Conservation (phyloP, 2,888 invertebrate genomes). For the Gortyna flavago region DNA sequence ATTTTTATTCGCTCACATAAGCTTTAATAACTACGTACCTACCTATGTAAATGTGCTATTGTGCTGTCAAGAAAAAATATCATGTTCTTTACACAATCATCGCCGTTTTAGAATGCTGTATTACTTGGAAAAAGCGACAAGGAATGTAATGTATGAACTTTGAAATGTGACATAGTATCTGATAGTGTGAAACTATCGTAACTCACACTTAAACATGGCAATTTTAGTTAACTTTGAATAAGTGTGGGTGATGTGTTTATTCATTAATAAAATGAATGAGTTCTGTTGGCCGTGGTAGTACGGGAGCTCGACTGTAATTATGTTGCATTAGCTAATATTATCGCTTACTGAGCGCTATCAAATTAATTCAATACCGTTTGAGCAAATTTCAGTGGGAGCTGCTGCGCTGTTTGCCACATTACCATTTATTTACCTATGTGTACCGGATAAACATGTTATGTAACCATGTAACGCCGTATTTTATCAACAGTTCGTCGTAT, state of each 20-base stretch:
- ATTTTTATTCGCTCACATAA: conserved; percentile 35
- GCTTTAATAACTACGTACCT: neutral
- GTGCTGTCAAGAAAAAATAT: conserved; percentile 26
- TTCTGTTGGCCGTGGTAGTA: conserved; percentile 62
- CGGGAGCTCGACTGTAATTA: conserved; percentile 75
- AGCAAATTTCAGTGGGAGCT: conserved; percentile 73
- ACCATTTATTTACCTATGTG: conserved; percentile 33
- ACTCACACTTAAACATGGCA: conserved; percentile 14
- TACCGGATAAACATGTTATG: conserved; percentile 48
- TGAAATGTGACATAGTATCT: conserved; percentile 3
- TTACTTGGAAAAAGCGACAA: neutral
- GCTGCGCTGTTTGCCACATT: conserved; percentile 61
- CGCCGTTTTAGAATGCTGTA: neutral
- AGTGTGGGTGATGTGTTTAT: conserved; percentile 75
- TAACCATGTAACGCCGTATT: conserved; percentile 18
- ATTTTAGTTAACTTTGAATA: conserved; percentile 36
- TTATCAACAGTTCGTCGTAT: neutral
- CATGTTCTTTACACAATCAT: conserved; percentile 15
- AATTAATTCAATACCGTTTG: conserved; percentile 83
- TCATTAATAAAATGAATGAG: conserved; percentile 80
- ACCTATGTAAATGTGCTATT: conserved; percentile 15
- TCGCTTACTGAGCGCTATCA: conserved; percentile 76
- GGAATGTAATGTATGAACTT: conserved; percentile 14
- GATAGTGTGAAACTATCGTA: conserved; percentile 18
- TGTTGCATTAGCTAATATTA: conserved; percentile 79